Evolutionary conservation across 1,140 invertebrate genomes (phyloP).

Genomic region (Mercenaria mercenaria): DNA sequence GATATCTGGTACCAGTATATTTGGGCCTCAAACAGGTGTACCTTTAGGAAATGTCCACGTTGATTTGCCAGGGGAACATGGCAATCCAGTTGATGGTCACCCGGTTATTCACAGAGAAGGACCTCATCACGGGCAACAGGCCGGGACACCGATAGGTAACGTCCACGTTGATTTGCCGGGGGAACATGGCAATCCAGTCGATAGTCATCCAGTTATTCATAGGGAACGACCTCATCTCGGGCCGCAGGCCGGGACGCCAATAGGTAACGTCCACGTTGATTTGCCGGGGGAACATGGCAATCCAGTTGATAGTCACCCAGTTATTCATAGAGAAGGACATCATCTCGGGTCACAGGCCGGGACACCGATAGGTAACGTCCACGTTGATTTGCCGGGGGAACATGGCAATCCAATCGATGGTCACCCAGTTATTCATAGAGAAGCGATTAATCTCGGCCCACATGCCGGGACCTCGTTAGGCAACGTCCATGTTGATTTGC

Average conservation of each 20-base stretch:
- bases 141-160: background rate
- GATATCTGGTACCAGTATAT: background rate
- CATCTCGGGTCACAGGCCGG: background rate
- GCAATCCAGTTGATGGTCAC: background rate
- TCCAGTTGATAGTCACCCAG: background rate
- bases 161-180: background rate
- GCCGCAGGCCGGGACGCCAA: background rate
- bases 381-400: constrained; percentile 34
- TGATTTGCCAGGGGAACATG: constrained; percentile 37
- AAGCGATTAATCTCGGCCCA: background rate
- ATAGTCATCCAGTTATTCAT: background rate
- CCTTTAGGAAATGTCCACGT: background rate
- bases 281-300: constrained; percentile 15
- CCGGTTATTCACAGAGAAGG: constrained; percentile 16
- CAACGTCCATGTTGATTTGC: background rate
- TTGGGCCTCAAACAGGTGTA: background rate
- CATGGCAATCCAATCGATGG: constrained; percentile 18
- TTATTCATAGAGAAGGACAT: background rate
- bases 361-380: background rate
- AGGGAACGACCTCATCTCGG: background rate
- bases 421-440: background rate
- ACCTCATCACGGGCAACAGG: background rate
- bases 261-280: constrained; percentile 6
- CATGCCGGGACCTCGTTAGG: background rate
- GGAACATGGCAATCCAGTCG: background rate